Percentiles rank a stretch among this genome's conserved stretches.
Evolutionary conservation across 2,888 invertebrate species (phyloP).

Genomic region (Mystacides longicornis): DNA sequence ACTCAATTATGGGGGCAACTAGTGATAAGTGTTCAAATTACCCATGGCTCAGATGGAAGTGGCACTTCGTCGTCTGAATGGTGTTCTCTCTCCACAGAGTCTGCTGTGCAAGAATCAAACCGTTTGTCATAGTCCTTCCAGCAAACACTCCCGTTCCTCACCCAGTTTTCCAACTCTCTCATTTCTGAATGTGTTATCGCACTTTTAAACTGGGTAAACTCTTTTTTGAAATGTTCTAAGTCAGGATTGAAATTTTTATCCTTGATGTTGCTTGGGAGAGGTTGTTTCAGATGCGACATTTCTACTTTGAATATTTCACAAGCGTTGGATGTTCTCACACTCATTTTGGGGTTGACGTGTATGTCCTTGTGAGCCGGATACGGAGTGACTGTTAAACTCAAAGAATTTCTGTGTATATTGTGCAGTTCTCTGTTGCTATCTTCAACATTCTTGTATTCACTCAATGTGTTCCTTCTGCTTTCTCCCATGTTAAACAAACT

Average conservation of each 20-base stretch:
- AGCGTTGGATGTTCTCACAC: constrained; percentile 25
- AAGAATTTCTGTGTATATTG: constrained; percentile 21
- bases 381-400: constrained; percentile 23
- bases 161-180: constrained; percentile 3
- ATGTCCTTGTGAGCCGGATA: constrained; percentile 40
- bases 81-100: constrained; percentile 29
- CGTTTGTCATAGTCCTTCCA: constrained; percentile 28
- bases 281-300: constrained; percentile 10
- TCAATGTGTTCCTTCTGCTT: constrained; percentile 35
- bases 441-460: constrained; percentile 25
- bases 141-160: constrained; percentile 9
- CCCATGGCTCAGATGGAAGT: constrained; percentile 14
- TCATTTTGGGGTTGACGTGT: constrained; percentile 50
- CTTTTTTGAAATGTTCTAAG: constrained; percentile 1
- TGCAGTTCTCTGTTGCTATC: constrained; percentile 19
- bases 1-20: too few species aligned
- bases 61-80: constrained; percentile 33
- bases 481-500: constrained; percentile 33
- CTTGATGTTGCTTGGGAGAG: neutral
- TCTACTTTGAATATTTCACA: constrained; percentile 15
- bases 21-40: too few species aligned
- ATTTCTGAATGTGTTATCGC: constrained; percentile 6
- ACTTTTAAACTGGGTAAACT: constrained; percentile 3
- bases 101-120: constrained; percentile 32
- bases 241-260: neutral